phyloP scores from a whole-genome alignment of 2,797 vertebrate genomes.

The Melopsittacus undulatus region DNA sequence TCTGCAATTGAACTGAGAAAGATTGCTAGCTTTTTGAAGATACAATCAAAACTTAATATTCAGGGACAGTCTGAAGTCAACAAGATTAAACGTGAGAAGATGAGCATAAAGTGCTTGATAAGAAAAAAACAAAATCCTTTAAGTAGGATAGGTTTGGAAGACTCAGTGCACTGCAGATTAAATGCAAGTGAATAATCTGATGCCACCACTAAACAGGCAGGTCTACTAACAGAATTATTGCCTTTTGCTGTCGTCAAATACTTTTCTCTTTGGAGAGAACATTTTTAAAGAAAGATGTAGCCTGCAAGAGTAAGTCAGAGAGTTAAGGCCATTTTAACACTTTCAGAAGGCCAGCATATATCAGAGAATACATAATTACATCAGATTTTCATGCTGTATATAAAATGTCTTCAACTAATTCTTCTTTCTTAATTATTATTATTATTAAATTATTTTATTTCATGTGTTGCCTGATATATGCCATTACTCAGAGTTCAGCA shows the following conservation, averaged over 20 bases:
- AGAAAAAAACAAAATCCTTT: neutral
- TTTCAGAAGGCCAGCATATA: neutral
- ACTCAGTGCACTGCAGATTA: neutral
- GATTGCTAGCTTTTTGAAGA: neutral
- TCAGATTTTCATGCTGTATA: neutral
- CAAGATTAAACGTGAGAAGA: neutral
- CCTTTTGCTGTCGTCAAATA: neutral
- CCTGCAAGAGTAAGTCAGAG: neutral
- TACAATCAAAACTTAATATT: neutral
- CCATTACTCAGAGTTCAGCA: accelerated
- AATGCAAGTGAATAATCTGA: neutral
- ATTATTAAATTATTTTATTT: neutral
- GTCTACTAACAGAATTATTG: neutral
- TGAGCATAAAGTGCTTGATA: neutral
- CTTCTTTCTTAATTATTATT: neutral
- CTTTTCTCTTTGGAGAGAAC: neutral
- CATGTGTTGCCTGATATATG: neutral
- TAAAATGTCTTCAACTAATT: neutral
- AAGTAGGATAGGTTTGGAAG: neutral
- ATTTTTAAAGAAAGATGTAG: neutral
- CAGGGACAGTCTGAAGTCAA: neutral
- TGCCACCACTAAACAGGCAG: neutral
- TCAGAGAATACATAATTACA: neutral
- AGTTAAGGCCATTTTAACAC: neutral
- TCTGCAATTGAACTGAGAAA: neutral